Conservation (phyloP, 2,888 invertebrate species). For the Sphaerophoria rueppellii region DNA sequence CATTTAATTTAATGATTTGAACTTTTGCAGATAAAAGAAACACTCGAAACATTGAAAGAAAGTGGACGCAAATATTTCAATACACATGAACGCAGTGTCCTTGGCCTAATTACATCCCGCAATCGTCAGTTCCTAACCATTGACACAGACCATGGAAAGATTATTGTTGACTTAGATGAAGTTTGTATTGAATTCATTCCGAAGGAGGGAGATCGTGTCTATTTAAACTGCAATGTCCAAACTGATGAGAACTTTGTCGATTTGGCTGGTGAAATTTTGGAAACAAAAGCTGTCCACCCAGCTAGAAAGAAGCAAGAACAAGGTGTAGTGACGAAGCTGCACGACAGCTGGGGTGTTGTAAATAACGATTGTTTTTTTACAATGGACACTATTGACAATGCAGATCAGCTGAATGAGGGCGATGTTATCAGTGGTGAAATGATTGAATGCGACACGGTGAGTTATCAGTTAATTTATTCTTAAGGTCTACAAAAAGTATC, state of each 20-base stretch:
- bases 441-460: conserved; percentile 87
- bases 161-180: conserved; percentile 85
- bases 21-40: conserved; percentile 74
- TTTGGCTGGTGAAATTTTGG: conserved; percentile 84
- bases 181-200: conserved; percentile 87
- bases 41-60: conserved; percentile 74
- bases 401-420: conserved; percentile 84
- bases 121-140: conserved; percentile 76
- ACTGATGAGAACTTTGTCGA: conserved; percentile 84
- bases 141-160: conserved; percentile 83
- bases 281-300: conserved; percentile 85
- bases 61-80: conserved; percentile 77
- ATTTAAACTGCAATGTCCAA: conserved; percentile 85
- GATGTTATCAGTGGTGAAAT: conserved; percentile 86
- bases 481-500: no score
- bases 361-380: conserved; percentile 85
- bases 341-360: conserved; percentile 84
- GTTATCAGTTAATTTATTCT: conserved; percentile 31
- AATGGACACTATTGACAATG: conserved; percentile 83
- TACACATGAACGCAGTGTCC: conserved; percentile 77
- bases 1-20: no score
- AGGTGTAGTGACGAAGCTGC: conserved; percentile 82
- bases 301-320: conserved; percentile 84
- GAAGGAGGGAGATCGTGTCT: conserved; percentile 87
- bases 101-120: conserved; percentile 76